phyloP scores from a whole-genome alignment of 30 jellyfish, hydroid and myxozoan genomes.

The Pelagia noctiluca region DNA sequence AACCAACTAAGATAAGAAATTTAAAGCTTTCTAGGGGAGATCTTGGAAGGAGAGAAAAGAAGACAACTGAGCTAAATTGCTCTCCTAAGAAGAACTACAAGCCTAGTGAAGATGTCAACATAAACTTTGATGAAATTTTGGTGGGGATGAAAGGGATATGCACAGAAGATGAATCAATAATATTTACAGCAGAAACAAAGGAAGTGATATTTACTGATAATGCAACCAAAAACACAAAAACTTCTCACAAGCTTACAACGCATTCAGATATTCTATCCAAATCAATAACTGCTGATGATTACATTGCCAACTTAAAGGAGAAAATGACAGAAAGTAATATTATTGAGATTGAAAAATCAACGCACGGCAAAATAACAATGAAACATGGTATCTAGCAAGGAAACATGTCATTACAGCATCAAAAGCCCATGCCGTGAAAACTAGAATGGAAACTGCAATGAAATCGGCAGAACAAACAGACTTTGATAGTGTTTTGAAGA shows the following conservation, averaged over 20 bases:
- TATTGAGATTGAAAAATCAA: no score
- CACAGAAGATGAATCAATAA: no score
- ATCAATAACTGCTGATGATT: not conserved
- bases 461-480: not conserved
- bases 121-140: not conserved
- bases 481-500: not conserved
- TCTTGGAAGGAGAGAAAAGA: no score
- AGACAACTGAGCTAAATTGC: constrained; percentile 1
- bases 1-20: constrained; percentile 8
- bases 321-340: no score
- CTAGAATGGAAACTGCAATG: constrained; percentile 33
- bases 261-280: not conserved
- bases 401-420: no score
- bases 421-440: constrained; percentile 19
- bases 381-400: constrained; percentile 1
- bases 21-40: constrained; percentile 24
- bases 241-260: constrained; percentile 4
- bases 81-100: constrained; percentile 40
- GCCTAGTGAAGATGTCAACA: not conserved
- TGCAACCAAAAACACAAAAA: not conserved
- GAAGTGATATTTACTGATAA: not conserved
- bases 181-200: no score
- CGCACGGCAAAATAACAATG: constrained; percentile 24
- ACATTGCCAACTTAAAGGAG: not conserved
- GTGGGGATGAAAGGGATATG: not conserved